A percentile compares a stretch with the other conserved stretches of the same genome.
These are phyloP conservation scores for Sphyrna mokarran DNA, from an alignment of 2,113 vertebrate species.

Conservation along the genomic window DNA sequence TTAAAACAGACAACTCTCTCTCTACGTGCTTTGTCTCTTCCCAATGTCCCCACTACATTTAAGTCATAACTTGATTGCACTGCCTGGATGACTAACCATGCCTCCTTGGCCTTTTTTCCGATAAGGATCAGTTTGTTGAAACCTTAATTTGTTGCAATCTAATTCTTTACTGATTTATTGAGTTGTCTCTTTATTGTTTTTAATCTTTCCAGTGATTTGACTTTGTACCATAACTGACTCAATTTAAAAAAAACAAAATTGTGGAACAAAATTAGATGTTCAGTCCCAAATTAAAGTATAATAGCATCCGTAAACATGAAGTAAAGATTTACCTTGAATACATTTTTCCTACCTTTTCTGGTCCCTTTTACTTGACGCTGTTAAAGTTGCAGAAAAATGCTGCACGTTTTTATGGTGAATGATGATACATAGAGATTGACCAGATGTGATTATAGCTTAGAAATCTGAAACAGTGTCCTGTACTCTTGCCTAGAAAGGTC, in stretches of 20 bases:
- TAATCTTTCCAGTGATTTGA: neutral
- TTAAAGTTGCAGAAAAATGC: neutral
- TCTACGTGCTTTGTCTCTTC: neutral
- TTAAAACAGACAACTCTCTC: neutral
- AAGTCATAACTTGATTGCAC: neutral
- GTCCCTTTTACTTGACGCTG: neutral
- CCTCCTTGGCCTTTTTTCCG: neutral
- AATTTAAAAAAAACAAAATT: neutral
- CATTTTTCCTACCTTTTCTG: neutral
- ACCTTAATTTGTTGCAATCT: neutral
- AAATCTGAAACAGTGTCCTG: neutral
- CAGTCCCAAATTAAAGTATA: too few relatives aligned
- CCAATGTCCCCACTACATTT: neutral
- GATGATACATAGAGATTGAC: neutral
- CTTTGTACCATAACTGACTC: neutral
- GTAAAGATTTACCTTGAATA: neutral
- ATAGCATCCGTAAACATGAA: neutral
- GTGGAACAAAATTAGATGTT: neutral
- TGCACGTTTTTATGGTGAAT: neutral
- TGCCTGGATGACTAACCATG: neutral
- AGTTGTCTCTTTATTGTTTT: neutral
- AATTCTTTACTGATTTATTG: neutral
- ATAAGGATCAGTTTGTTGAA: neutral
- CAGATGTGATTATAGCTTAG: neutral
- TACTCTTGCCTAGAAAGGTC: neutral